Evolutionary conservation across 2,888 invertebrate genomes (phyloP), one percentile per base, ranked within the genome.

Genomic region (Dynastes maya): DNA sequence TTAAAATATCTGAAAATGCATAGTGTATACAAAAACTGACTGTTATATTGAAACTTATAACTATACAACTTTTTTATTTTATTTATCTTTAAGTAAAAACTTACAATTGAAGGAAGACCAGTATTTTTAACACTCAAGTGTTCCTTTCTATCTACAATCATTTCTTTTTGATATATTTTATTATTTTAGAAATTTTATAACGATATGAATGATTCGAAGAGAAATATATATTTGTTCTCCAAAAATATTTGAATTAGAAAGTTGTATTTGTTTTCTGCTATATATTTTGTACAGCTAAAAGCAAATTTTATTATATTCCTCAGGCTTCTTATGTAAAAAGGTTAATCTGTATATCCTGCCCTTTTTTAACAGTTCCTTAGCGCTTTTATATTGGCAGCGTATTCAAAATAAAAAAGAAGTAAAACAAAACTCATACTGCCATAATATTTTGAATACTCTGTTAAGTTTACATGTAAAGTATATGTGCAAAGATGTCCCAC

Each of bases 391-490:
- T 58, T 58, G 2, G n/a, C 16, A 22, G 2, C 2, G 16, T n/a
- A 53, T 53, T 53, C 16, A 16, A 53, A 16, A 5, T 53, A 53
- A 53, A n/a, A 6, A 16, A 16, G 8, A 55, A 55, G 16, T 55
- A 55, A 55, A 2, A n/a, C 2, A 4, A 55, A 22, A 16, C 22
- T 4, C 9, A 58, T 22, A 58, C 55, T 58, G 27, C 55, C 55
- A 16, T 5, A 58, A 8, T 22, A 22, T 58, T 58, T 58, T 58
- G 16, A 58, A 58, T 22, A 9, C 22, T 58, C 8, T 58, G 16
- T 58, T 58, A 45, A 45, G 45, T 45, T 45, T 45, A 45, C 11
- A 58, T 58, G 55, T 58, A 58, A 58, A 58, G 9, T 58, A 22
- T 58, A 58, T 22, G 55, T 22, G 55, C 22, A 58, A 58, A 6